Evolutionary conservation across 2,888 invertebrate genomes (phyloP).

Genomic region (Mallateleia sp.): DNA sequence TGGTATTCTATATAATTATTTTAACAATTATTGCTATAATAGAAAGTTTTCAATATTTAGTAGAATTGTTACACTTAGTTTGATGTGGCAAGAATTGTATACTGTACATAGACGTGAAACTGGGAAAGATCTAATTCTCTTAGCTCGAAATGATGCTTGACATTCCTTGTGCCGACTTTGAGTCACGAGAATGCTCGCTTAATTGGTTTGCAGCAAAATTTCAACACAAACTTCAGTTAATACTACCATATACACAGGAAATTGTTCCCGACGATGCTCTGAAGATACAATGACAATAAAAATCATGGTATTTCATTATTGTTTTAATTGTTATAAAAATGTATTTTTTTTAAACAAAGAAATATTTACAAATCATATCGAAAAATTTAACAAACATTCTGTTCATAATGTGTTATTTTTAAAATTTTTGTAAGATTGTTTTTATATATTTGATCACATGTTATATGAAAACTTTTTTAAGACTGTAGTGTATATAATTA

Average conservation of each 20-base stretch:
- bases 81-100: conserved; percentile 32
- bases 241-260: conserved; percentile 41
- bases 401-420: no score
- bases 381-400: no score
- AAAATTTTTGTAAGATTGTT: no score
- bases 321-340: no score
- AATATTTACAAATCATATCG: no score
- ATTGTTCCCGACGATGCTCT: conserved; percentile 44
- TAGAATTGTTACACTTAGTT: conserved; percentile 40
- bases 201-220: conserved; percentile 72
- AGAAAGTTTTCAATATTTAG: conserved; percentile 25
- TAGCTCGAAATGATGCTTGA: conserved; percentile 61
- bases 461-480: no score
- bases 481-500: no score
- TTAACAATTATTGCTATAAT: conserved; percentile 13
- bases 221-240: conserved; percentile 58
- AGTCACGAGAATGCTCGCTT: conserved; percentile 66
- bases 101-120: conserved; percentile 46
- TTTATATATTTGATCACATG: no score
- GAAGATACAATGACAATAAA: no score
- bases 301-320: no score
- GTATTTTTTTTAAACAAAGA: no score
- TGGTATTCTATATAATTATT: no score
- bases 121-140: conserved; percentile 66
- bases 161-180: conserved; percentile 74